phyloP scores from a whole-genome alignment of 2,113 vertebrate genomes.

The Centropristis striata region DNA sequence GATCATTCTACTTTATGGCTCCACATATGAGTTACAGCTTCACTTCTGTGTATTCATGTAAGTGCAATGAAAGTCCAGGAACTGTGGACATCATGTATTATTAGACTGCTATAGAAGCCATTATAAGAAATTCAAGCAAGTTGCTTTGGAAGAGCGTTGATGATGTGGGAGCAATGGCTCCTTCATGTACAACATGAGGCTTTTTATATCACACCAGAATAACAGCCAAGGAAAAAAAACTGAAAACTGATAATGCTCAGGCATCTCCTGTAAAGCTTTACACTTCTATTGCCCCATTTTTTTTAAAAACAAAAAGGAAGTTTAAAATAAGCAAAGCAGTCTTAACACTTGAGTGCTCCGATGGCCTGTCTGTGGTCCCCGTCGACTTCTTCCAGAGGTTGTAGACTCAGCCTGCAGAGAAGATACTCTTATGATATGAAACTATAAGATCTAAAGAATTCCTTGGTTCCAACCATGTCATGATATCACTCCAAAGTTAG shows the following conservation, averaged over 20 bases:
- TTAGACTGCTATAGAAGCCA: neutral
- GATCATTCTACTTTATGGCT: neutral
- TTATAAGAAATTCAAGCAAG: slow-evolving; percentile 7
- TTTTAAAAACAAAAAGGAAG: neutral
- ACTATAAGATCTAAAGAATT: too few species aligned
- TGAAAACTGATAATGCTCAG: neutral
- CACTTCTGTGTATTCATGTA: neutral
- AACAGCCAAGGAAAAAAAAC: neutral
- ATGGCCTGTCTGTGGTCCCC: too few species aligned
- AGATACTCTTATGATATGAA: too few species aligned
- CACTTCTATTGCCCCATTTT: neutral
- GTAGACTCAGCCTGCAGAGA: too few species aligned
- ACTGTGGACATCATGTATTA: neutral
- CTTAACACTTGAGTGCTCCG: neutral
- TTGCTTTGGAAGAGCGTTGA: neutral
- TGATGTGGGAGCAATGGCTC: slow-evolving; percentile 7
- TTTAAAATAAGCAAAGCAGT: neutral
- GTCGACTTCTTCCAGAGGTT: too few species aligned
- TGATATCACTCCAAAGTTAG: too few species aligned
- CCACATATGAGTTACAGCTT: neutral
- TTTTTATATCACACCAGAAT: slow-evolving; percentile 21
- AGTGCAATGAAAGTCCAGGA: neutral
- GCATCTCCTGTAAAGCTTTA: neutral
- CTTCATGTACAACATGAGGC: neutral
- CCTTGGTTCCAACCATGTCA: too few species aligned